Base-by-base conservation (phyloP, 2,888 invertebrate species). In the Lydus trimaculatus region DNA sequence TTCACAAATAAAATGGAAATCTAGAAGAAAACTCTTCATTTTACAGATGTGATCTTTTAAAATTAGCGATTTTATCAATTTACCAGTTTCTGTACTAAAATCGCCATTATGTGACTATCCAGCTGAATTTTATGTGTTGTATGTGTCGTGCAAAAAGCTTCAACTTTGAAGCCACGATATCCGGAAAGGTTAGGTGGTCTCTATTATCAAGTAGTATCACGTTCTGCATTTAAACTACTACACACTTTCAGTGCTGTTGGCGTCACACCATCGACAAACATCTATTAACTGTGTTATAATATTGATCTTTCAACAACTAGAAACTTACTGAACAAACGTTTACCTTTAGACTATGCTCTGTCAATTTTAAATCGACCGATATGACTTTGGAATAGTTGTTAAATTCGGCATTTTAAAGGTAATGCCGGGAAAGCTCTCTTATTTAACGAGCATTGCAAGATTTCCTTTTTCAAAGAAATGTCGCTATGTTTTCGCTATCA, bases 201-300 rank as follows among this genome's bases (percentile, higher is more conserved):
- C 67, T 58, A 73, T 73, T 72, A 67, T 69, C 64, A 36, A 75
- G 67, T 74, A 64, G 62, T 66, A 72, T 72, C 75, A 75, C 75
- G 75, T 75, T 74, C 52, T 70, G 66, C 73, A 72, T 74, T 75
- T 75, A 74, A 74, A 74, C 69, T 68, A 72, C 59, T 58, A 70
- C 72, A 75, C 72, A 75, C 72, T 73, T 72, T 73, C 67, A 67
- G 70, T 63, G 71, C 65, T 63, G 62, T 68, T 52, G 13, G 52
- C 61, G 56, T 56, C 69, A 58, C 52, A 58, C 52, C 59, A 56
- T 68, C 70, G 63, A 63, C 65, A 74, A 71, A 70, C 73, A 71
- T 71, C 65, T 69, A 69, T 73, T 71, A 64, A 63, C 61, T 43
- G n/a, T 23, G 60, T 20, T 59, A 33, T 66, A 48, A 70, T 64